Evolutionary conservation across 2,888 invertebrate genomes (phyloP).

Genomic region (Athalia rosae): DNA sequence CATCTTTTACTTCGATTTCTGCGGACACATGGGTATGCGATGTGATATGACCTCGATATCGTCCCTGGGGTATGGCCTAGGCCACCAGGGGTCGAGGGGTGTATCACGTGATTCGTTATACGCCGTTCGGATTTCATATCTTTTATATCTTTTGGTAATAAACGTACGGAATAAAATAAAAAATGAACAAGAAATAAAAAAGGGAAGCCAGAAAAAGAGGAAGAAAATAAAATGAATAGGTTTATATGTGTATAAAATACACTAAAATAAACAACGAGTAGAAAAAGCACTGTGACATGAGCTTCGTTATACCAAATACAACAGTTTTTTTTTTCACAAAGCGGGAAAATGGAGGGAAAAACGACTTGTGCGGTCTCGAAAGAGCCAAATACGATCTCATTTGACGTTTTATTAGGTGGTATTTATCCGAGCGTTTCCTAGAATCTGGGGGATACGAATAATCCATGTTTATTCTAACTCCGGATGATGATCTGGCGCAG

Average conservation of each 20-base stretch:
- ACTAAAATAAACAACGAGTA: background rate
- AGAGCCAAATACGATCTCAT: background rate
- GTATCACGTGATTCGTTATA: background rate
- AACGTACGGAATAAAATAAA: conserved; percentile 29
- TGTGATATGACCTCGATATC: no score
- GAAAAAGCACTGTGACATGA: conserved; percentile 11
- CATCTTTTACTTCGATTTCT: no score
- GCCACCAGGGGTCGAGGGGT: background rate
- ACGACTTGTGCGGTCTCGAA: background rate
- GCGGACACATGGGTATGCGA: no score
- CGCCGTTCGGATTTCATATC: conserved; percentile 4
- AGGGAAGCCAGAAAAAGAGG: no score
- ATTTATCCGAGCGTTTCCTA: no score
- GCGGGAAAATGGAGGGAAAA: no score
- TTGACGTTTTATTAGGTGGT: background rate
- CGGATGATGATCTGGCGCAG: no score
- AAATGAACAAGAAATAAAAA: background rate
- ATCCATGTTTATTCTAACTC: no score
- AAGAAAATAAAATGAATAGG: no score
- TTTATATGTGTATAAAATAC: no score
- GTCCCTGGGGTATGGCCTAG: background rate
- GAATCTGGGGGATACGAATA: no score
- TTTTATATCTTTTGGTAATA: conserved; percentile 40
- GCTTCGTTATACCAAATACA: conserved; percentile 26
- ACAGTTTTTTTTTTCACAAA: background rate